Base-by-base conservation (phyloP, 2,888 invertebrate species). In the Cataglyphis albicans region DNA sequence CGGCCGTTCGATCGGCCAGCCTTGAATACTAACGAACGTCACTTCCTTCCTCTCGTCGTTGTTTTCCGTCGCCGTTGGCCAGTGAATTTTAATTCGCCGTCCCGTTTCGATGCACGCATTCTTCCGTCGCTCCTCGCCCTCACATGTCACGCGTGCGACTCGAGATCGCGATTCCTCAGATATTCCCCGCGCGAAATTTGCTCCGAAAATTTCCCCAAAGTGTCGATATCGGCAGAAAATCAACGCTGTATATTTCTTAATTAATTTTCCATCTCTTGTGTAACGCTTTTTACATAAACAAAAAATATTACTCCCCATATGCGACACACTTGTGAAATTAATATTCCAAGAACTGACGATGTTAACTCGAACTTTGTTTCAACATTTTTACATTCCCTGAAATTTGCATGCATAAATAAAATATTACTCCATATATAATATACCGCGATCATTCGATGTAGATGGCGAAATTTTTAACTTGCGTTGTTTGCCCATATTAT, bases 31-130 rank as follows among this genome's bases (percentile, higher is more conserved):
- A 94, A 94, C 92, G 88, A 92, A 87, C 87, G 88, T 86, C 91
- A 93, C 94, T 94, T 94, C 94, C 94, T 94, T 94, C 94, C 94
- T 94, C 91, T 90, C 88, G 91, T 91, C 92, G 87, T 90, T 90
- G 89, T 90, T 91, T 89, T 91, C 91, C 92, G 91, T 90, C 91
- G 90, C 88, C 88, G 86, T 61, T 76, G 88, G 87, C 84, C 87
- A 81, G 74, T 93, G 94, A 94, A 94, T 94, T 91, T 93, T 90
- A 94, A 94, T 94, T 88, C 82, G 61, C 75, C 88, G 84, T 82
- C 87, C 86, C 87, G 67, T 86, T 87, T 83, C 85, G 74, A 73
- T 86, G 89, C 85, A 85, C 89, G 90, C 85, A 89, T 89, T 89
- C 90, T 78, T 84, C 38, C 57, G 64, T 35, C 61, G 55, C 44